A percentile compares a stretch with the other conserved stretches of the same genome.
These are phyloP conservation scores for Microctonus hyperodae DNA, from an alignment of 2,888 invertebrate genomes.

Conservation along the genomic window DNA sequence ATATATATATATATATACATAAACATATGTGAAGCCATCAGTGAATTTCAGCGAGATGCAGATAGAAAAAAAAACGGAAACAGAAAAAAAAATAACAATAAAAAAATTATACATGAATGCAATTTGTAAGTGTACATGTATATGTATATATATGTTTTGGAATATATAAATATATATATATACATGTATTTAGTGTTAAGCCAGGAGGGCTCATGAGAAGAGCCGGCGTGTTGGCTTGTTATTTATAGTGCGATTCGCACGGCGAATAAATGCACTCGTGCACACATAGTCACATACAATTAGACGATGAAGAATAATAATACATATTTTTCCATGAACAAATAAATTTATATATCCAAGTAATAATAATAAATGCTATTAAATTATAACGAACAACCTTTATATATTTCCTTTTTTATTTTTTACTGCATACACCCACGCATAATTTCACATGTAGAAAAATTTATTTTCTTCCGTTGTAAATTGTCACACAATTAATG, in stretches of 20 bases:
- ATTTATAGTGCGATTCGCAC: conserved; percentile 54
- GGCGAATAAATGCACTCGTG: conserved; percentile 33
- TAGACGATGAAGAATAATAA: conserved; percentile 30
- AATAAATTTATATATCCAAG: too few relatives aligned
- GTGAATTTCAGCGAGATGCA: conserved; percentile 10
- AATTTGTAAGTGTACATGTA: background rate
- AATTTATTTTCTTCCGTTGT: too few relatives aligned
- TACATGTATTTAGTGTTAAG: too few relatives aligned
- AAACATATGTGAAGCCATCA: conserved; percentile 1
- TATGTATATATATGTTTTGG: background rate
- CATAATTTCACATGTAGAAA: too few relatives aligned
- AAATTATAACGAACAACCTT: too few relatives aligned
- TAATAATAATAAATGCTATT: too few relatives aligned
- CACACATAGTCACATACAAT: conserved; percentile 30
- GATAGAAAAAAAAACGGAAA: background rate
- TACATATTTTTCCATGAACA: conserved; percentile 19
- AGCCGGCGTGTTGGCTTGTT: conserved; percentile 45
- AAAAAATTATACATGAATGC: background rate
- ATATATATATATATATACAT: conserved; percentile 37
- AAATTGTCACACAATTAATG: background rate
- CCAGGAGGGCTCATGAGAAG: conserved; percentile 3
- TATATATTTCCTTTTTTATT: too few relatives aligned
- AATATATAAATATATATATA: background rate
- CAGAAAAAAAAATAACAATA: conserved; percentile 13
- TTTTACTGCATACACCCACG: too few relatives aligned